A percentile compares a stretch with the other conserved stretches of the same genome.
phyloP scores from a whole-genome alignment of 2,797 vertebrate species.

The Lateolabrax maculatus region DNA sequence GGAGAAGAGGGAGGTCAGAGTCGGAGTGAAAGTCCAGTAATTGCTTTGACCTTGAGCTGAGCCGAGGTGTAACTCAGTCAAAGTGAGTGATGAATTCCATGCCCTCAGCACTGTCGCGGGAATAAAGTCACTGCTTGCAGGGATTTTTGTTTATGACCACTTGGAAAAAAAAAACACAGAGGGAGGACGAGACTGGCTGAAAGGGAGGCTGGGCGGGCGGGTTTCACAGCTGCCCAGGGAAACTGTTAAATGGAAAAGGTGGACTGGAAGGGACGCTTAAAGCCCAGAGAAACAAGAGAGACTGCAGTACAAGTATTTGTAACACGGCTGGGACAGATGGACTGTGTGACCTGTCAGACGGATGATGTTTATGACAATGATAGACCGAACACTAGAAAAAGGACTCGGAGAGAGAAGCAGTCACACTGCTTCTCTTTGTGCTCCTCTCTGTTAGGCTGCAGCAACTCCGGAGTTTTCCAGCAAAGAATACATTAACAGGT shows the following conservation, averaged over 20 bases:
- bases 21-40: constrained; percentile 72
- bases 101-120: constrained; percentile 52
- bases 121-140: constrained; percentile 59
- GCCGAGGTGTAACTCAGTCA: constrained; percentile 71
- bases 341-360: constrained; percentile 39
- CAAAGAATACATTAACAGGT: constrained; percentile 52
- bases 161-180: constrained; percentile 34
- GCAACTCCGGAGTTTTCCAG: constrained; percentile 36
- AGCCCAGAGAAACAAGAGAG: constrained; percentile 42
- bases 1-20: constrained; percentile 60
- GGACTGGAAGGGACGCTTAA: constrained; percentile 43
- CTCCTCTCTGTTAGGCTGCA: constrained; percentile 10
- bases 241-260: constrained; percentile 39
- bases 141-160: constrained; percentile 69
- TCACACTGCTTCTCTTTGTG: constrained; percentile 29
- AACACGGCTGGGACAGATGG: constrained; percentile 34
- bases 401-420: neutral
- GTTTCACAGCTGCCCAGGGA: constrained; percentile 36
- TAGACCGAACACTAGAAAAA: constrained; percentile 15
- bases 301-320: constrained; percentile 24
- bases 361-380: constrained; percentile 51
- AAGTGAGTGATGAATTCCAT: constrained; percentile 74
- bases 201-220: constrained; percentile 14
- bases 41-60: constrained; percentile 80
- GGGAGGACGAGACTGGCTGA: constrained; percentile 14